A percentile compares a stretch with the other conserved stretches of the same genome.
phyloP scores from a whole-genome alignment of 2,888 invertebrate species.

The Phengaris alcon region DNA sequence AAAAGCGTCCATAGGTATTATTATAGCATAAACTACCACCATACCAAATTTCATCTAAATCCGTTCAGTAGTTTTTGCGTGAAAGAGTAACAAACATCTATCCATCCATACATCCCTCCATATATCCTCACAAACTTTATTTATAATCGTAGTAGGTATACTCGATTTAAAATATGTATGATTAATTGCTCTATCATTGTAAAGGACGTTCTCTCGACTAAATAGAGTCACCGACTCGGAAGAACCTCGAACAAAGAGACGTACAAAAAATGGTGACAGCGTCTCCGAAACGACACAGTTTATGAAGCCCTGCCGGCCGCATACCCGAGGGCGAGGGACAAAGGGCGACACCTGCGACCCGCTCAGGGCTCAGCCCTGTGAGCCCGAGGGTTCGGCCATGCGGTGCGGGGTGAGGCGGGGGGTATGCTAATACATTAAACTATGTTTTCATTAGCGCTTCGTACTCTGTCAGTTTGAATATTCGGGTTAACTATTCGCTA shows the following conservation, averaged over 20 bases:
- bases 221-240: slow-evolving; percentile 1
- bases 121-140: not conserved
- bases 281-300: not conserved
- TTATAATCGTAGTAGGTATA: no score
- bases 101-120: no score
- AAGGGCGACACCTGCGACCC: slow-evolving; percentile 1
- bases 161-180: not conserved
- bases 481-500: not conserved
- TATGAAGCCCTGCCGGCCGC: not conserved
- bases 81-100: no score
- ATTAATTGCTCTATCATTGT: not conserved
- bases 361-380: not conserved
- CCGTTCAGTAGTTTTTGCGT: no score
- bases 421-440: not conserved
- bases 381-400: no score
- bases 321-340: not conserved
- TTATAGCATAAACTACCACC: no score
- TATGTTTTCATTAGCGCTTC: slow-evolving; percentile 7
- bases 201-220: not conserved
- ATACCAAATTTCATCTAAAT: no score
- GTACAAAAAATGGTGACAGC: not conserved
- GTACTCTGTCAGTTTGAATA: not conserved
- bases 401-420: not conserved
- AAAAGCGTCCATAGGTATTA: no score
- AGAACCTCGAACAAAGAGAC: not conserved